Base-by-base conservation (phyloP, 2,797 vertebrate genomes). In the Podarcis lilfordi region DNA sequence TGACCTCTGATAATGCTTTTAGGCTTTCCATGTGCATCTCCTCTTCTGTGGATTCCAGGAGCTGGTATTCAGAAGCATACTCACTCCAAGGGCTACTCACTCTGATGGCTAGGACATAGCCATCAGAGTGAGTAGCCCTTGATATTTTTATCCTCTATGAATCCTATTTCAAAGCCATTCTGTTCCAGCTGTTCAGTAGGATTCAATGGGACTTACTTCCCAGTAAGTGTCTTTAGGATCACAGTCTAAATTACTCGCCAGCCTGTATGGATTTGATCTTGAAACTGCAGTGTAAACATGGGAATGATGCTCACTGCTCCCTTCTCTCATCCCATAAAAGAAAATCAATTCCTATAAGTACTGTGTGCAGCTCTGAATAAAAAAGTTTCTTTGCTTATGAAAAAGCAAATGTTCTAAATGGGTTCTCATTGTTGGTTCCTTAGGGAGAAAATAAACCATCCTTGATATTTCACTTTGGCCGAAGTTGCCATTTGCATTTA, bases 401-500 rank as follows among this genome's bases (percentile, higher is more conserved):
- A 82, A 94, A 94, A 87, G 85, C 82, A 92, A 95, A 86, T 92
- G 43, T 91, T 61, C 89, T 89, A 90, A 91, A 91, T 88, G 89
- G 91, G 92, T 91, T 89, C 80, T 91, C 89, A 91, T 90, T 89
- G 89, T 92, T 92, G 92, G 93, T 92, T 96, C 92, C 84, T 43
- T 89, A 82, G 84, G 81, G 68, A 69, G 50, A 35, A 19, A 69
- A 92, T 92, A 74, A 90, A 89, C 84, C 69, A 68, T 8, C 7
- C 3, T 88, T 84, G 91, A 89, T 71, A 92, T 91, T 93, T 95
- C 91, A 85, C 86, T 89, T 82, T 79, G 82, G 86, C 85, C 92
- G 91, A 92, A 89, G 86, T 81, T 86, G 77, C 83, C 92, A 96
- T 94, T 96, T 95, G 93, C 94, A 96, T 96, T 95, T 95, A 95